Base-by-base conservation (phyloP, 2,797 vertebrate species). In the Iguana delicatissima region DNA sequence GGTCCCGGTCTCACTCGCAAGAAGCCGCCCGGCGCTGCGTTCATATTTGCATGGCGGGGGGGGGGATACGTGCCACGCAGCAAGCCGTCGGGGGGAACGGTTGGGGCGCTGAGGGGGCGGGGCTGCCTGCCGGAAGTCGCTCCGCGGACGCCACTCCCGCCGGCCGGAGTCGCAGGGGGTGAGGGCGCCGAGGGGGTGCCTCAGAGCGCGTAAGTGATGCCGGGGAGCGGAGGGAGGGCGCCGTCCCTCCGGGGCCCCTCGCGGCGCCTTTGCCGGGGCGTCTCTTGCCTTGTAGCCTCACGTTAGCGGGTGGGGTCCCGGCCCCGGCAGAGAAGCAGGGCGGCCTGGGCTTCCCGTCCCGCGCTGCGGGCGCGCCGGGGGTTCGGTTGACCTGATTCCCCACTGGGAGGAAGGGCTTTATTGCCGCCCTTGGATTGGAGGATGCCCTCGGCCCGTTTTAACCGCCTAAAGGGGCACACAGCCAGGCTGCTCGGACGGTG, bases 111-210 rank as follows among this genome's bases (percentile, higher is more conserved):
- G 42, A 67, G 77, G 35, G 69, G 85, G 89, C 59, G 85, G 35
- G 6, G 90, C 29, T 32, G 10, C 16, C 2, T 14, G 24, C 89
- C 85, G 89, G 84, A 90, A 86, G 84, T 86, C 55, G 2, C 38
- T 67, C 2, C 26, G 5, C 85, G 26, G 85, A 42, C 80, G 52
- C 50, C 59, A 0, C 29, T 0, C 26, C 22, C 3, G 80, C 80
- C 57, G 13, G 55, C 26, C 24, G 69, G 80, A 50, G 52, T 42
- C 18, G 67, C 64, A 57, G 46, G 6, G 22, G 0, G 62, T 35
- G 35, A 4, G 29, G 9, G 38, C 20, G 84, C 55, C 35, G 42
- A 46, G 42, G 2, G 72, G 8, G 32, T 50, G 42, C 32, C 32
- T 57, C 67, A 6, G 52, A 7, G 20, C 64, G 29, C 2, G 87